These are phyloP conservation scores for Lasioglossum morio DNA, from an alignment of 2,888 invertebrate genomes.

Conservation along the genomic window DNA sequence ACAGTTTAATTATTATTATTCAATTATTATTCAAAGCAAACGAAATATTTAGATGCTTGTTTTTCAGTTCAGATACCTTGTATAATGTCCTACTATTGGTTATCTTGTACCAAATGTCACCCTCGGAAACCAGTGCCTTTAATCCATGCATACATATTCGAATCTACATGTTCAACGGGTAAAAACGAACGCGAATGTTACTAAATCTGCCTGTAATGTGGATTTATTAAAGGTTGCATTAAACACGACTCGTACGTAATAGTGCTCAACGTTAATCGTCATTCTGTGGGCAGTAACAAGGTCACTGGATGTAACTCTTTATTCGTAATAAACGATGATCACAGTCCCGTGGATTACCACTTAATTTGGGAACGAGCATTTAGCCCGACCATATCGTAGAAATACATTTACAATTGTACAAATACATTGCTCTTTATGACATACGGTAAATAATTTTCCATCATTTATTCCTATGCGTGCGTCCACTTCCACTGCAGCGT, in stretches of 20 bases:
- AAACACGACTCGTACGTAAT: slow-evolving; percentile 66
- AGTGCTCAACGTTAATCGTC: slow-evolving; percentile 68
- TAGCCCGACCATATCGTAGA: slow-evolving; percentile 40
- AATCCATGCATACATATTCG: neutral
- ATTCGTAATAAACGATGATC: slow-evolving; percentile 74
- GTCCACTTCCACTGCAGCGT: neutral
- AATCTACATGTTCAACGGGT: slow-evolving; percentile 7
- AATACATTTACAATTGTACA: slow-evolving; percentile 5
- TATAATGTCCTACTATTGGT: neutral
- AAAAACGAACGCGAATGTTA: slow-evolving; percentile 31
- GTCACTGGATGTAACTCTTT: slow-evolving; percentile 79
- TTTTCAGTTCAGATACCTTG: neutral
- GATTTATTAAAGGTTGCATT: slow-evolving; percentile 66
- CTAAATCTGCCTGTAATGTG: slow-evolving; percentile 50
- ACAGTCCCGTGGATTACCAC: slow-evolving; percentile 63
- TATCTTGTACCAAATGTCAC: neutral
- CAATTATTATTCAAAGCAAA: neutral
- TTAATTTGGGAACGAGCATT: slow-evolving; percentile 63
- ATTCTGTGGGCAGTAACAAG: slow-evolving; percentile 76
- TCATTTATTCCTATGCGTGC: neutral
- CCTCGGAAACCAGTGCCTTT: neutral
- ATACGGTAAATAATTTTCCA: neutral
- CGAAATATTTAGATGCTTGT: neutral
- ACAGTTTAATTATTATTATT: neutral
- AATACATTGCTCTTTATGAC: neutral